Base-by-base conservation (phyloP, 92 coral and sea anemone genomes). In the Actinernus sp. region DNA sequence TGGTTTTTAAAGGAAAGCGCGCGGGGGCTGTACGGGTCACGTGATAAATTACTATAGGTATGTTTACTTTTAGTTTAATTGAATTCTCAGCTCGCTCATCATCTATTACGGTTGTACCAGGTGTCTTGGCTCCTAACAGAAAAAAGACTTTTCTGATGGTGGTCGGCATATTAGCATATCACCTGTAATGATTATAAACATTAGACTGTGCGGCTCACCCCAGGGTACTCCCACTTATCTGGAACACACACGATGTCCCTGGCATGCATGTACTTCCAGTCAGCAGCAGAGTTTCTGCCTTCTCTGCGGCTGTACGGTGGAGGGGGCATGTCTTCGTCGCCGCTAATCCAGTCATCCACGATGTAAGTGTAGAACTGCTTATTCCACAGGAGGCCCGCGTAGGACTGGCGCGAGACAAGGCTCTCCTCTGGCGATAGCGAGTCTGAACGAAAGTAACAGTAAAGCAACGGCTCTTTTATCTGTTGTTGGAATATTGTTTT, bases 171-270 rank as follows among this genome's bases (percentile, higher is more conserved):
- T n/a, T n/a, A n/a, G n/a, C n/a, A n/a, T n/a, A n/a, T n/a, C n/a
- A n/a, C n/a, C n/a, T n/a, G n/a, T n/a, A n/a, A n/a, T n/a, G n/a
- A n/a, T n/a, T n/a, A n/a, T n/a, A n/a, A n/a, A n/a, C n/a, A n/a
- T n/a, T n/a, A n/a, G n/a, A n/a, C 3, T 25, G 4, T 10, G 26
- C 21, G 25, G 24, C 97, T 51, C 18, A 91, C 97, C 91, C 91
- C 73, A 3, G 97, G 87, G 36, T 91, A 91, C 44, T 91, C 97
- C 97, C 97, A 91, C 53, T 91, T 91, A 63, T 91, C 97, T n/a
- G 91, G 93, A 63, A 83, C 86, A 26, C 94, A 91, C 3, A 91
- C 72, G 18, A 91, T 54, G 49, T 91, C 97, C 40, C 86, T 71
- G 36, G 76, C 77, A 40, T 81, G 80, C 29, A 91, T 53, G 45